Evolutionary conservation across 2,113 vertebrate species (phyloP).

Genomic region (Notothenia rossii): DNA sequence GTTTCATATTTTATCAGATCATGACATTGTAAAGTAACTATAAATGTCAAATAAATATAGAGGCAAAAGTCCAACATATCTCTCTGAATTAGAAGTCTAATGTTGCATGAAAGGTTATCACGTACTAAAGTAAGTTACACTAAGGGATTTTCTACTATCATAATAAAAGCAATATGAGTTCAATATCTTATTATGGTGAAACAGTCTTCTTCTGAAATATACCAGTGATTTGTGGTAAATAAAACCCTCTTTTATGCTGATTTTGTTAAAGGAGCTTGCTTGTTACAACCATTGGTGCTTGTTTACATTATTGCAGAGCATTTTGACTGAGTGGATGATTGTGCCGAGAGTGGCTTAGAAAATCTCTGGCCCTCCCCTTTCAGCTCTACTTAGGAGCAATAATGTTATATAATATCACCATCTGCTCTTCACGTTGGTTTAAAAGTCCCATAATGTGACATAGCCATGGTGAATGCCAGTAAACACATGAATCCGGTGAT

Average conservation of each 20-base stretch:
- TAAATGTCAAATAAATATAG: too few species aligned
- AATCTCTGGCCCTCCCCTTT: slow-evolving; percentile 46
- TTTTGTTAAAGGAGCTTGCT: too few species aligned
- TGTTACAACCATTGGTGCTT: not conserved
- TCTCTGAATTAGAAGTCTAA: too few species aligned
- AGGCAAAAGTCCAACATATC: too few species aligned
- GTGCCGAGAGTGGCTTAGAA: slow-evolving; percentile 37
- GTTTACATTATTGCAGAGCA: not conserved
- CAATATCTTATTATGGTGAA: too few species aligned
- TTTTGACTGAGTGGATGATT: slow-evolving; percentile 26
- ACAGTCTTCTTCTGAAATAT: too few species aligned
- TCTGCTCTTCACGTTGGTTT: slow-evolving; percentile 74
- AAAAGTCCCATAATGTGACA: slow-evolving; percentile 54
- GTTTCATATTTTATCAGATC: too few species aligned
- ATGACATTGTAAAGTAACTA: too few species aligned
- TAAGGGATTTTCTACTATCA: too few species aligned
- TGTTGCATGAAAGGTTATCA: too few species aligned
- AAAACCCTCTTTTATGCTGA: not conserved
- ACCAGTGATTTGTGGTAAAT: not conserved
- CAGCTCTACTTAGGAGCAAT: slow-evolving; percentile 70
- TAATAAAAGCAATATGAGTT: too few species aligned
- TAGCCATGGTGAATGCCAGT: slow-evolving; percentile 9
- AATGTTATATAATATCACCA: slow-evolving; percentile 78
- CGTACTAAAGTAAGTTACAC: too few species aligned
- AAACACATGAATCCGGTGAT: slow-evolving; percentile 17